Evolutionary conservation across 2,888 invertebrate genomes (phyloP).

Genomic region (Drosophila algonquin): DNA sequence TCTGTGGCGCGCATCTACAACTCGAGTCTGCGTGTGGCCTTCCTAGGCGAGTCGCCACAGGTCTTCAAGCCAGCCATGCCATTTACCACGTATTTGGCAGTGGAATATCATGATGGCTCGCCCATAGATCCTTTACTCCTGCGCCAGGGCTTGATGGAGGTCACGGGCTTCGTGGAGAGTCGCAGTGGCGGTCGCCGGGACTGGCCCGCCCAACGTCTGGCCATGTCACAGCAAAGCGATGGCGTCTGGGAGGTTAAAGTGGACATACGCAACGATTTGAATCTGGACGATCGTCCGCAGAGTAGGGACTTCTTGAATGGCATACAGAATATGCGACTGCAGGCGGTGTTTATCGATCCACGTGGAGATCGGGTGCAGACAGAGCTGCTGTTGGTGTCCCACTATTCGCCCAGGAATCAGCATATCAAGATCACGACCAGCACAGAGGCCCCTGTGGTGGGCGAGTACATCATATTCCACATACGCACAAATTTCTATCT

Average conservation of each 20-base stretch:
- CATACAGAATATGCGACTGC: slow-evolving; percentile 88
- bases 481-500: slow-evolving; percentile 95
- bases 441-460: slow-evolving; percentile 93
- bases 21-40: slow-evolving; percentile 91
- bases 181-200: slow-evolving; percentile 87
- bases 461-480: slow-evolving; percentile 97
- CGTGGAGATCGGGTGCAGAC: slow-evolving; percentile 88
- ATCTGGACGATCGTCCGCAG: slow-evolving; percentile 85
- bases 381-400: slow-evolving; percentile 89
- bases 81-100: slow-evolving; percentile 93
- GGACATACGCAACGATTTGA: slow-evolving; percentile 88
- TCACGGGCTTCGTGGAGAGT: slow-evolving; percentile 87
- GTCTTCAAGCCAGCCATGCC: slow-evolving; percentile 98
- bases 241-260: slow-evolving; percentile 94
- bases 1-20: slow-evolving; percentile 94
- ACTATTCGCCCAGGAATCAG: slow-evolving; percentile 92
- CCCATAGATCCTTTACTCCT: slow-evolving; percentile 88
- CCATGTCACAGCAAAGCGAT: slow-evolving; percentile 87
- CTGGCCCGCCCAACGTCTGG: slow-evolving; percentile 86
- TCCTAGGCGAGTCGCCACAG: slow-evolving; percentile 95
- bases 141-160: slow-evolving; percentile 87
- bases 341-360: slow-evolving; percentile 85
- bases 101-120: slow-evolving; percentile 96
- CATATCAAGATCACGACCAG: slow-evolving; percentile 93
- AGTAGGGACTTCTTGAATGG: slow-evolving; percentile 88